Evolutionary conservation across 2,888 invertebrate species (phyloP).

Genomic region (Theretra japonica): DNA sequence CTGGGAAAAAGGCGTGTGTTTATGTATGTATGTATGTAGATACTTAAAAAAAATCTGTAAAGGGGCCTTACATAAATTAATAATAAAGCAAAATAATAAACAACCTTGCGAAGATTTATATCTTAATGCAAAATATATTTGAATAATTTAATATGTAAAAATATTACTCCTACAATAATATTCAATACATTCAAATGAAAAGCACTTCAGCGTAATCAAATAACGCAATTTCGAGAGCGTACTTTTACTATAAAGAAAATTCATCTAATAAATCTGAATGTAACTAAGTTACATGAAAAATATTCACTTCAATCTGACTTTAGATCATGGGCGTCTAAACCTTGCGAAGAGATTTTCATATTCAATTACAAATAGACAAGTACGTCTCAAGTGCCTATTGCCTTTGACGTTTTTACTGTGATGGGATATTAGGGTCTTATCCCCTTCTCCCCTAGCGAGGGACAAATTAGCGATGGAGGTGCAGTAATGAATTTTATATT

Average conservation of each 20-base stretch:
- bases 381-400: conserved; percentile 71
- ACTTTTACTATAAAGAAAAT: conserved; percentile 12
- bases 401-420: conserved; percentile 78
- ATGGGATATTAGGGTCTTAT: conserved; percentile 73
- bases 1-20: no score
- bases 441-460: conserved; percentile 45
- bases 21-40: no score
- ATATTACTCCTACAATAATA: background rate
- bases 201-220: conserved; percentile 28
- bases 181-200: background rate
- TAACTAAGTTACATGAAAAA: conserved; percentile 21
- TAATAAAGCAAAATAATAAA: no score
- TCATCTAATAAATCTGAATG: conserved; percentile 19
- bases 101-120: no score
- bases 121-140: no score
- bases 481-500: conserved; percentile 68
- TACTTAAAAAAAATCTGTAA: no score
- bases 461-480: conserved; percentile 65
- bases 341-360: conserved; percentile 78
- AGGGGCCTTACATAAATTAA: no score
- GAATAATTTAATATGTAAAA: background rate
- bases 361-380: conserved; percentile 84
- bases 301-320: conserved; percentile 40
- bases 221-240: conserved; percentile 3
- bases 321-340: conserved; percentile 49